Evolutionary conservation across 2,888 invertebrate genomes (phyloP), one percentile per base, ranked within the genome.

Genomic region (Spialia ferax): DNA sequence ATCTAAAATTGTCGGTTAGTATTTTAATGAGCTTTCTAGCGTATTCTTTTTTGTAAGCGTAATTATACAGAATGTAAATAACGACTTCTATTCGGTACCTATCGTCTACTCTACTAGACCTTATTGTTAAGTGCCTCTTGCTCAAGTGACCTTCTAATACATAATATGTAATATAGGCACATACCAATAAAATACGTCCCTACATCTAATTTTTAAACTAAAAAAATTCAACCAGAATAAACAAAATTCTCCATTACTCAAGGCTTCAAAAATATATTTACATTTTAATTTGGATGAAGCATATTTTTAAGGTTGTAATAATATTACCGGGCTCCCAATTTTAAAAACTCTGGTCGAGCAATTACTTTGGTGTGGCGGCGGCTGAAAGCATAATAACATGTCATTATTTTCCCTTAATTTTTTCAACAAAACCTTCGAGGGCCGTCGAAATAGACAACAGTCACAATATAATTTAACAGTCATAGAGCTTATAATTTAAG

Each of bases 381-480:
- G 80, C 82, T 78, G 79, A 79, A 79, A 81, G 76, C 76, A 74
- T 86, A 86, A 85, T 86, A 82, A 85, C 77, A 80, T 83, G 75
- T 86, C 77, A 87, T 87, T 87, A 87, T 73, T 72, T 71, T 71
- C 79, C 79, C 78, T 75, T 76, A 75, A 77, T 76, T 76, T 70
- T 69, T 73, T 74, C 77, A 73, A 69, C 35, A 0, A 55, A 55
- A 61, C 62, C 56, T 69, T 67, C 63, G 62, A 61, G 63, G 48
- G 35, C 48, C 20, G 20, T 29, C 48, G 20, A 18, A 56, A 56
- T 29, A 63, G 55, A 56, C 32, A 63, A 56, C 11, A 23, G 22
- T 23, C 20, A 57, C 38, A 57, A 38, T 38, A 20, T 48, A 48
- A 48, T 48, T 48, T 48, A 20, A 48, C 11, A 20, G 42, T 45